A percentile compares a stretch with the other conserved stretches of the same genome.
Evolutionary conservation across 2,113 vertebrate species (phyloP).

Genomic region (Tachuris rubrigastra): DNA sequence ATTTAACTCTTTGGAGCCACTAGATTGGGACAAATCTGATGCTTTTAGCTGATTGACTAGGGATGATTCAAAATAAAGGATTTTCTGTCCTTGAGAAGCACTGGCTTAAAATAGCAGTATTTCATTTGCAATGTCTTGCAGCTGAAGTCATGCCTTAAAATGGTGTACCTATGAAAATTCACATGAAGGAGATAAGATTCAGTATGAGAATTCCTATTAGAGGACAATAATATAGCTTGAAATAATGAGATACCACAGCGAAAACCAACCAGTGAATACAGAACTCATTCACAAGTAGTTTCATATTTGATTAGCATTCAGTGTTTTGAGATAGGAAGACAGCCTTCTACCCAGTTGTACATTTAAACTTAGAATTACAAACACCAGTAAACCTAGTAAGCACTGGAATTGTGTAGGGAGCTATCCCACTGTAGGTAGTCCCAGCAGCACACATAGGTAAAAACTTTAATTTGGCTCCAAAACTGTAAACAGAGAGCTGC

Average conservation of each 20-base stretch:
- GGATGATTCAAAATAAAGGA: neutral
- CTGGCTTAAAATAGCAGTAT: neutral
- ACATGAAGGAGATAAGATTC: neutral
- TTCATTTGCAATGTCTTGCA: neutral
- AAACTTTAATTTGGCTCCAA: neutral
- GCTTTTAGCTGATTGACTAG: neutral
- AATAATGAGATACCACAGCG: conserved; percentile 9
- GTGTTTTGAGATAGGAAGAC: conserved; percentile 9
- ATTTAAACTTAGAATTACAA: neutral
- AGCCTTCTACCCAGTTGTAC: neutral
- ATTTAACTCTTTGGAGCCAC: conserved; percentile 29
- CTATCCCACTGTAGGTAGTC: neutral
- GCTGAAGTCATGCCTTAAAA: neutral
- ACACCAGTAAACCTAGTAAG: neutral
- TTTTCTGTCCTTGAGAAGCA: conserved; percentile 22
- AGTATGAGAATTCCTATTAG: neutral
- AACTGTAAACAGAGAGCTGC: neutral
- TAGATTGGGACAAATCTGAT: neutral
- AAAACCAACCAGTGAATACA: conserved; percentile 12
- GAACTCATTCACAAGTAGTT: neutral
- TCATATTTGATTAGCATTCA: neutral
- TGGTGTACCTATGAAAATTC: neutral
- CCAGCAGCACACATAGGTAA: neutral
- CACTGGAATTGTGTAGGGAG: neutral
- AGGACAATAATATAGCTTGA: neutral